Evolutionary conservation across 2,797 vertebrate species (phyloP).

Genomic region (Gadopsis bispinosus): DNA sequence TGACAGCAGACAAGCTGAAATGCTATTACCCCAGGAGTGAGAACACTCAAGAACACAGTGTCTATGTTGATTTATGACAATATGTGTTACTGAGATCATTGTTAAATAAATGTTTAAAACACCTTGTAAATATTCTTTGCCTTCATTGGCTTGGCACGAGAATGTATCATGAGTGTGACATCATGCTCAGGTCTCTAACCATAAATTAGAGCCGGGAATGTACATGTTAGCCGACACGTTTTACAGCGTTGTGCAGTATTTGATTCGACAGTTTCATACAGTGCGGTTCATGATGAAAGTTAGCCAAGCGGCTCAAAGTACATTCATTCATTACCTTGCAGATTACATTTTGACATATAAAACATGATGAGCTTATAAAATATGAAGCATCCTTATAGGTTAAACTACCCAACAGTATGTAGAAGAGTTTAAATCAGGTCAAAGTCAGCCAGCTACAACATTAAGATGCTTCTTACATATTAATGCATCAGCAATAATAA

Average conservation of each 20-base stretch:
- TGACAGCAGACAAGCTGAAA: slow-evolving; percentile 22
- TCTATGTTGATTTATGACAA: slow-evolving; percentile 61
- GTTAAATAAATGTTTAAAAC: slow-evolving; percentile 65
- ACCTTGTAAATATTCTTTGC: slow-evolving; percentile 64
- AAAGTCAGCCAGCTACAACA: not conserved
- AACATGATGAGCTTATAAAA: not conserved
- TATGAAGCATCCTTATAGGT: not conserved
- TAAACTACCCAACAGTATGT: not conserved
- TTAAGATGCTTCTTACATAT: not conserved
- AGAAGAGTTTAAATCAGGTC: not conserved
- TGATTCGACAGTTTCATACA: slow-evolving; percentile 35
- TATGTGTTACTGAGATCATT: slow-evolving; percentile 65
- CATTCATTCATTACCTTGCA: not conserved
- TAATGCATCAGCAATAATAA: not conserved
- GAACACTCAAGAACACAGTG: slow-evolving; percentile 21
- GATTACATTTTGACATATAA: not conserved
- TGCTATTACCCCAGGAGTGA: slow-evolving; percentile 7
- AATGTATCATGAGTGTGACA: slow-evolving; percentile 48
- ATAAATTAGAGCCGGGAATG: slow-evolving; percentile 41
- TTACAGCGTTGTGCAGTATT: slow-evolving; percentile 15
- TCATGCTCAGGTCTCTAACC: slow-evolving; percentile 40
- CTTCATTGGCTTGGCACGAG: slow-evolving; percentile 57
- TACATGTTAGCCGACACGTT: slow-evolving; percentile 10
- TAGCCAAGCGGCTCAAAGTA: not conserved
- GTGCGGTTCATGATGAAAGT: slow-evolving; percentile 14